Evolutionary conservation across 2,888 invertebrate genomes (phyloP).

Genomic region (Plagiodera versicolora): DNA sequence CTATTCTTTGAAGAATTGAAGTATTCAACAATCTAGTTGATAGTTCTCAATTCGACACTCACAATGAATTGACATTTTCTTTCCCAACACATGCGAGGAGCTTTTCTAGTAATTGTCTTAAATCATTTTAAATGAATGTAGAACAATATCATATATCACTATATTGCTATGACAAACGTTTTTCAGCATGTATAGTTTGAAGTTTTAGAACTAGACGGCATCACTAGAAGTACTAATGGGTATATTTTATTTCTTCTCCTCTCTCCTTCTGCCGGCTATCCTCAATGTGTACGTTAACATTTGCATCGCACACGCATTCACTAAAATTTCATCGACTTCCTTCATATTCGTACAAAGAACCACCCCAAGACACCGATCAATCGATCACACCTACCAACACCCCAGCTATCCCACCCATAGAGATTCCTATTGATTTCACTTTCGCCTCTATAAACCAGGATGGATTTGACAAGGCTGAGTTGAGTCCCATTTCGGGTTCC

Average conservation of each 20-base stretch:
- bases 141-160: too few species aligned
- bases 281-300: conserved; percentile 28
- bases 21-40: too few species aligned
- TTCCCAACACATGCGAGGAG: too few species aligned
- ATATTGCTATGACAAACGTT: neutral
- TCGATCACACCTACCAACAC: conserved; percentile 47
- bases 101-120: too few species aligned
- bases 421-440: conserved; percentile 27
- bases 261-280: conserved; percentile 34
- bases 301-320: conserved; percentile 20
- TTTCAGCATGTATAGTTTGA: conserved; percentile 17
- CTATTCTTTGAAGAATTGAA: too few species aligned
- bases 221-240: conserved; percentile 37
- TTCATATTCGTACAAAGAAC: conserved; percentile 32
- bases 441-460: conserved; percentile 34
- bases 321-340: conserved; percentile 17
- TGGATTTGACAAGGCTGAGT: conserved; percentile 34
- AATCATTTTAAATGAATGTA: neutral
- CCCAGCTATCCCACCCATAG: conserved; percentile 50
- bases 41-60: too few species aligned
- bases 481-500: conserved; percentile 51
- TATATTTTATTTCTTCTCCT: conserved; percentile 44
- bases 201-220: conserved; percentile 31
- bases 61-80: too few species aligned
- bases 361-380: conserved; percentile 38